Base-by-base conservation (phyloP, 2,113 vertebrate genomes). In the Nibea coibor region DNA sequence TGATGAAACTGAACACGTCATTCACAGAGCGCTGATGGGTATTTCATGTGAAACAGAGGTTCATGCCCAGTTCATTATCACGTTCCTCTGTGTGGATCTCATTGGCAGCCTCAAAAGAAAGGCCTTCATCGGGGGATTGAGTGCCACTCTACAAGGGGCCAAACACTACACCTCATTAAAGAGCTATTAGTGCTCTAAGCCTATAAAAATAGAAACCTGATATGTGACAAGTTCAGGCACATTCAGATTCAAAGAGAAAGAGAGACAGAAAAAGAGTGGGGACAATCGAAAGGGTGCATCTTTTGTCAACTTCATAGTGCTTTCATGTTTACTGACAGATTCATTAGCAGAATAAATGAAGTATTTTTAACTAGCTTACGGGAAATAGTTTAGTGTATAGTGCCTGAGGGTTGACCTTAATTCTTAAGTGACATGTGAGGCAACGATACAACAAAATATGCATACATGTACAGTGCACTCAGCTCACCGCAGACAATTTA, bases 121-220 rank as follows among this genome's bases (percentile, higher is more conserved):
- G 35, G 59, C 26, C 82, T 83, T 71, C 15, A 16, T 47, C 56
- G 76, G 69, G 35, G 26, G 66, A 61, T 3, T 31, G 80, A 58
- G 47, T 22, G 54, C 39, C 78, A 53, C 59, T 58, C 59, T 58
- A 78, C 84, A 74, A 67, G 81, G 75, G 73, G 61, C 74, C 58
- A 75, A 80, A 78, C 65, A 75, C 75, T 81, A 73, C 70, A 73
- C 72, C 75, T 82, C 69, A 80, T 88, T 86, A 81, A 42, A 76
- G 54, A 58, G 16, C 47, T 20, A 73, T 79, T 70, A 75, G 53
- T 76, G 42, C 78, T 75, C 42, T 58, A 28, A 26, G 74, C 39
- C 50, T 77, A n/a, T 75, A 75, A 82, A 86, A 82, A 86, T 66
- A 81, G 75, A 83, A 87, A 84, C 63, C 51, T 0, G 3, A 83